phyloP scores from a whole-genome alignment of 35 echinoderm and acorn worm genomes.

The Ophiothrix spiculata region DNA sequence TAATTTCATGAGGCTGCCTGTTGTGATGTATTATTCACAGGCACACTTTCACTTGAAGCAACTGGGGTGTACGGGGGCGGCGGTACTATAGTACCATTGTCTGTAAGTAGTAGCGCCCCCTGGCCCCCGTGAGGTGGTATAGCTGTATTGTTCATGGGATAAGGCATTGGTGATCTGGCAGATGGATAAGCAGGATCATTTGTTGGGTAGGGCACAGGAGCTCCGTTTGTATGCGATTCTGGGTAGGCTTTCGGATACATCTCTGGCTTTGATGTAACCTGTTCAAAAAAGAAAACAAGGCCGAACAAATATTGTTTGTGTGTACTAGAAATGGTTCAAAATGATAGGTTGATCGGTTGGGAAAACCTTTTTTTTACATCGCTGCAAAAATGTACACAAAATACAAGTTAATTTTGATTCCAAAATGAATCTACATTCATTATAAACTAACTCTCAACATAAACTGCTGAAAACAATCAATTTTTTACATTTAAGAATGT shows the following conservation, averaged over 20 bases:
- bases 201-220: not conserved
- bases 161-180: not conserved
- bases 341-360: too few species aligned
- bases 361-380: not conserved
- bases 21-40: not conserved
- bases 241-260: constrained; percentile 16
- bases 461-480: too few species aligned
- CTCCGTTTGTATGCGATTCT: not conserved
- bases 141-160: not conserved
- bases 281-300: not conserved
- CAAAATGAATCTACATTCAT: too few species aligned
- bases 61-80: not conserved
- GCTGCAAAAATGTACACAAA: not conserved
- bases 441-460: too few species aligned
- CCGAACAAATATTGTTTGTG: not conserved
- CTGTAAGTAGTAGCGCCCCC: not conserved
- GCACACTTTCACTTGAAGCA: not conserved
- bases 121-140: too few species aligned
- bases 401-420: too few species aligned
- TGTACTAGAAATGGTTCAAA: too few species aligned
- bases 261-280: constrained; percentile 11
- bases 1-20: not conserved
- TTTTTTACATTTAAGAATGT: too few species aligned
- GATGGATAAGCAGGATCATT: not conserved
- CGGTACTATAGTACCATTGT: not conserved